Evolutionary conservation across 2,888 invertebrate genomes (phyloP), one percentile per base, ranked within the genome.

Genomic region (Tinea trinotella): DNA sequence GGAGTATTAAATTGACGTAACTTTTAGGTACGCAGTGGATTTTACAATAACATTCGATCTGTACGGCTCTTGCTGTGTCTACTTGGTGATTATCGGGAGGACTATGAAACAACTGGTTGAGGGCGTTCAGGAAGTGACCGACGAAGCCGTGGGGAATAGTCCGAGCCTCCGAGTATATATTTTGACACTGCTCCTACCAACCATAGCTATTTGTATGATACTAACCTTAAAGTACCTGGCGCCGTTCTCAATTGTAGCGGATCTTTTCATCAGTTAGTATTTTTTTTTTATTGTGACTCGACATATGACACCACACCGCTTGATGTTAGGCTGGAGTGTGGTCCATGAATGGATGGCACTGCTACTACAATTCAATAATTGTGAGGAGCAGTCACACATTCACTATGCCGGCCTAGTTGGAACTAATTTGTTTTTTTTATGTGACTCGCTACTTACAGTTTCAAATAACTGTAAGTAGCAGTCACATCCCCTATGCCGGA

Each of bases 191-290:
- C 40, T 74, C 1, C 0, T 73, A 0, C 76, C 77, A 0, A 69
- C 66, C 34, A 52, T 68, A 0, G 54, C 70, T 0, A 57, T 77
- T 0, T 67, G 67, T 30, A 70, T 75, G 71, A 67, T 74, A n/a
- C 67, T 65, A 0, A 58, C 63, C 0, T 24, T 76, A 19, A 76
- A 76, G 56, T 66, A 66, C 24, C 55, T 77, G 1, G 75, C 76
- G 0, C 76, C 76, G 1, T 75, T 77, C 30, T 72, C 76, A 0
- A 57, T 76, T 1, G 61, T 71, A 0, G 70, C 68, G 1, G 68
- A 74, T 54, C 2, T 63, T 0, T 68, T 70, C 53, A 64, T 75
- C 0, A n/a, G 76, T 75, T 55, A 58, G 67, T 40, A 6, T 40
- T 3, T 30, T 10, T 49, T 46, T 7, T 13, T 54, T 55, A n/a